phyloP scores from a whole-genome alignment of 2,113 vertebrate genomes.

The Mixornis gularis region DNA sequence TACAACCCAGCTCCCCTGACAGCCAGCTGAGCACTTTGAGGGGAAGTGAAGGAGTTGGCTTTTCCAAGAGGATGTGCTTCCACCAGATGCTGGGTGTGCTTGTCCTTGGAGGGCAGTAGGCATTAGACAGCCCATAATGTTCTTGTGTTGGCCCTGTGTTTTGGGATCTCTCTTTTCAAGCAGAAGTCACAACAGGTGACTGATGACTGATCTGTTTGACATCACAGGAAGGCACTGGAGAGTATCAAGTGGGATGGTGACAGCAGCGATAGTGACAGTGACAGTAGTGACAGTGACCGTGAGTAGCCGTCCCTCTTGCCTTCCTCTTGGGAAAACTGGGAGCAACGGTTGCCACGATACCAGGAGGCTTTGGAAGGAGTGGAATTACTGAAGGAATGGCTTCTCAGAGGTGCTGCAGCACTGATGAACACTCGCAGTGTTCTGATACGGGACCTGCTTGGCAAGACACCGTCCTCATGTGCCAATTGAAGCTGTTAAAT shows the following conservation, averaged over 20 bases:
- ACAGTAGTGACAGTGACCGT: slow-evolving; percentile 24
- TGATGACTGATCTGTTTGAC: background rate
- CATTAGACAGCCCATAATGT: background rate
- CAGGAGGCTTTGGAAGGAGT: background rate
- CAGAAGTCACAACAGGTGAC: background rate
- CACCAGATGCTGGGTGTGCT: too few relatives aligned
- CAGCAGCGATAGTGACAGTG: background rate
- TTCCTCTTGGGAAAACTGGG: background rate
- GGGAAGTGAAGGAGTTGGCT: background rate
- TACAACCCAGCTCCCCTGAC: background rate
- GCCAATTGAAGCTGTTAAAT: background rate
- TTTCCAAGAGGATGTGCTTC: background rate
- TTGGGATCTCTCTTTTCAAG: background rate
- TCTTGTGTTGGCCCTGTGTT: background rate
- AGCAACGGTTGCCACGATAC: fast-evolving
- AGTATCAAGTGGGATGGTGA: background rate
- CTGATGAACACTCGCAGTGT: fast-evolving
- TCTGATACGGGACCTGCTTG: fast-evolving
- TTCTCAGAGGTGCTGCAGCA: background rate
- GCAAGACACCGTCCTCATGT: fast-evolving
- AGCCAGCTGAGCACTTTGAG: fast-evolving
- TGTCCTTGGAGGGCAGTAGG: background rate
- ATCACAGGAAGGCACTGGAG: slow-evolving; percentile 57
- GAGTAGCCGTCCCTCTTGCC: background rate
- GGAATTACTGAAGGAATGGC: background rate